Evolutionary conservation across 2,888 invertebrate species (phyloP).

Genomic region (Allacma fusca): DNA sequence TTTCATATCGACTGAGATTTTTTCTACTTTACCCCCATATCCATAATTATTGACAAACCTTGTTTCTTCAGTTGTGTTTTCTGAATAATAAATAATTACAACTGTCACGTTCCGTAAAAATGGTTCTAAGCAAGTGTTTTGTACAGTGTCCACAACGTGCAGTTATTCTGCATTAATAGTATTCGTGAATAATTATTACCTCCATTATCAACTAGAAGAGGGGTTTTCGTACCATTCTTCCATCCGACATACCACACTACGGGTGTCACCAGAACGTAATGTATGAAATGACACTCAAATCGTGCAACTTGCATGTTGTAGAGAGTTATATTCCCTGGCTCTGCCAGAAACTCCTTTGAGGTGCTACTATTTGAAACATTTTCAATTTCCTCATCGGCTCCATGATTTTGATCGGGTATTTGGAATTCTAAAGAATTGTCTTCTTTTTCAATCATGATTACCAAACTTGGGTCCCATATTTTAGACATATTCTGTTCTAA

Average conservation of each 20-base stretch:
- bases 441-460: not conserved
- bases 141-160: no score
- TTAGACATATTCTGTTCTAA: not conserved
- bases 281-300: conserved; percentile 3
- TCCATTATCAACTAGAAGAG: not conserved
- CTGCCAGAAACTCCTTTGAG: not conserved
- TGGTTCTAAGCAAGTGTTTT: no score
- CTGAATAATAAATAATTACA: not conserved
- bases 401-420: not conserved
- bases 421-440: not conserved
- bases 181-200: no score
- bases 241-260: not conserved
- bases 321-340: not conserved
- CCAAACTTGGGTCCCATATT: not conserved
- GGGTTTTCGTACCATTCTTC: not conserved
- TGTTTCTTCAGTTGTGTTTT: not conserved
- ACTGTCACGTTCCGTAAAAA: no score
- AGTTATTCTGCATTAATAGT: no score
- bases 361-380: no score
- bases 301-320: not conserved
- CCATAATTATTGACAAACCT: not conserved
- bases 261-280: not conserved
- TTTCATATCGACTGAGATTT: not conserved
- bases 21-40: not conserved
- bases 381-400: no score